phyloP scores from a whole-genome alignment of 2,888 invertebrate genomes.

The Amblyjoppa proteus region DNA sequence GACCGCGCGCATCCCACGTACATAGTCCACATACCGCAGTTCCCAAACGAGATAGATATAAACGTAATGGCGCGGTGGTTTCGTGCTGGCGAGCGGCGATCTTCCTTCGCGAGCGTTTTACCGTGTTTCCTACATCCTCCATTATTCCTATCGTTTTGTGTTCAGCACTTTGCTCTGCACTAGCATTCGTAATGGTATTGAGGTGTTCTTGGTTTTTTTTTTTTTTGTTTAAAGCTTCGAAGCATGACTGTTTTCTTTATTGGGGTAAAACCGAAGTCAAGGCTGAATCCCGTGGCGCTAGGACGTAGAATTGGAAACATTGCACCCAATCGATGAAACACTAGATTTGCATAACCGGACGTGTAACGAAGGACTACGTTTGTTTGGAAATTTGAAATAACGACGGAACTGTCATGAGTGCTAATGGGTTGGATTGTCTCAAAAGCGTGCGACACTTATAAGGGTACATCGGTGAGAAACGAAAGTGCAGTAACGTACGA shows the following conservation, averaged over 20 bases:
- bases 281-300: not conserved
- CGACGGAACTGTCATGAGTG: no score
- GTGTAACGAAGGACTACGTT: not conserved
- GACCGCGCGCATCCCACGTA: conserved; percentile 1
- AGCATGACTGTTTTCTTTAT: not conserved
- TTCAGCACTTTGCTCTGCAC: not conserved
- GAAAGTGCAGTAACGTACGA: no score
- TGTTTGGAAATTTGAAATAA: not conserved
- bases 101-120: not conserved
- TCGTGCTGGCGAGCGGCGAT: conserved; percentile 13
- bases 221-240: not conserved
- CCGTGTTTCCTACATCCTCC: conserved; percentile 19
- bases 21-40: conserved; percentile 26
- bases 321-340: not conserved
- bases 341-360: not conserved
- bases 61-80: conserved; percentile 26
- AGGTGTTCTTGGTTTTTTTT: not conserved
- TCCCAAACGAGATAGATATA: conserved; percentile 42
- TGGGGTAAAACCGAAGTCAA: not conserved
- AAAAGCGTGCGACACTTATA: no score
- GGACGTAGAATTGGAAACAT: not conserved
- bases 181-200: not conserved
- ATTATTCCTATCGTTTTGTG: conserved; percentile 21
- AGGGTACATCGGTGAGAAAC: no score
- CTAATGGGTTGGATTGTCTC: no score